Evolutionary conservation across 2,797 vertebrate species (phyloP).

Genomic region (Ptychadena robeensis): DNA sequence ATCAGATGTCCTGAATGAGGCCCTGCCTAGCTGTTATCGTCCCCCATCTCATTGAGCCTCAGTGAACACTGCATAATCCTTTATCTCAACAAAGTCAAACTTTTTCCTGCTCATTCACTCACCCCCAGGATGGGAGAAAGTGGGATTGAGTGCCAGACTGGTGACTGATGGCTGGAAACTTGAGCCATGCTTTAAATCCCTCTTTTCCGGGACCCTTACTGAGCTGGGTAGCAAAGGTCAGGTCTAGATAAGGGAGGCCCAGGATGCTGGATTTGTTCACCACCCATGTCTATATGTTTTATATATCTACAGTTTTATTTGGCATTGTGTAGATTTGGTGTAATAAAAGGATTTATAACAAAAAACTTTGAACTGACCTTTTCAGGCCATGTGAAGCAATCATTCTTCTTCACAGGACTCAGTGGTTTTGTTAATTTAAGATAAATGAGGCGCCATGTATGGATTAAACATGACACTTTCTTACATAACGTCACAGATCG

Average conservation of each 20-base stretch:
- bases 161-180: constrained; percentile 48
- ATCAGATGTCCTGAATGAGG: constrained; percentile 20
- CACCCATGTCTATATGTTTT: no score
- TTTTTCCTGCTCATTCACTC: constrained; percentile 13
- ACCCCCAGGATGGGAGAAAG: not conserved
- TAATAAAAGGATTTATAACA: not conserved
- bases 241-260: constrained; percentile 6
- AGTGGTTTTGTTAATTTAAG: no score
- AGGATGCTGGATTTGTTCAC: not conserved
- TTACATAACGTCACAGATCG: no score
- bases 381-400: no score
- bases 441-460: no score
- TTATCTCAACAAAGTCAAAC: constrained; percentile 39
- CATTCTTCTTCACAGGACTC: no score
- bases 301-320: not conserved
- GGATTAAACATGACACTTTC: no score
- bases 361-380: not conserved
- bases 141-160: constrained; percentile 14
- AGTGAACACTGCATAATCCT: constrained; percentile 36
- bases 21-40: constrained; percentile 21
- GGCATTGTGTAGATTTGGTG: not conserved
- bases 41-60: constrained; percentile 37
- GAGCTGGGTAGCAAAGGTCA: constrained; percentile 32
- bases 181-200: constrained; percentile 29
- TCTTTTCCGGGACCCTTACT: constrained; percentile 23